phyloP scores from a whole-genome alignment of 2,113 vertebrate genomes.

The Craseonycteris thonglongyai region DNA sequence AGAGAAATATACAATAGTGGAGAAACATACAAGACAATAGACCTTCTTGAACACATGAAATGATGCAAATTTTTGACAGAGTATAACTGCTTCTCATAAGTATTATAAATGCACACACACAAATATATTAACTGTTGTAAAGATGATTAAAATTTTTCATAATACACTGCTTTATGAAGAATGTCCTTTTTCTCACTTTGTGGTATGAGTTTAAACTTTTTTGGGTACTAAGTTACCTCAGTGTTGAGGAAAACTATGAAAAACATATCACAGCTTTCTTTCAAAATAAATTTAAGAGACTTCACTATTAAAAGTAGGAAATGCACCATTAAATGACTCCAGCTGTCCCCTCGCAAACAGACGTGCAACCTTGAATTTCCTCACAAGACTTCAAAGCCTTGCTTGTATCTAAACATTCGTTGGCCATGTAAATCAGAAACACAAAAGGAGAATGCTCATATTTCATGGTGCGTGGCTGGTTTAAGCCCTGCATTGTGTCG shows the following conservation, averaged over 20 bases:
- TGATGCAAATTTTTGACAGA: background rate
- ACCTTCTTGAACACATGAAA: background rate
- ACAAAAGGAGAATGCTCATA: slow-evolving; percentile 79
- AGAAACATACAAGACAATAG: background rate
- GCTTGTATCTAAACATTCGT: slow-evolving; percentile 65
- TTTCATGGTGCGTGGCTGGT: slow-evolving; percentile 81
- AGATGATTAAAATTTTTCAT: background rate
- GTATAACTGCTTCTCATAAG: background rate
- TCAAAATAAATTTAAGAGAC: background rate
- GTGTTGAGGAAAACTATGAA: background rate
- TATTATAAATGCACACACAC: background rate
- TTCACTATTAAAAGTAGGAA: background rate
- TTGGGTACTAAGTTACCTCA: background rate
- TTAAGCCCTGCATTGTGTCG: slow-evolving; percentile 75
- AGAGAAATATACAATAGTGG: background rate
- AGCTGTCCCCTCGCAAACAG: slow-evolving; percentile 7
- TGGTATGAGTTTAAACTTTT: background rate
- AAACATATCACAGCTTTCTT: slow-evolving; percentile 18
- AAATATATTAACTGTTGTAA: background rate
- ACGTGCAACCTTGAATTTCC: slow-evolving; percentile 38
- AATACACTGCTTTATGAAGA: background rate
- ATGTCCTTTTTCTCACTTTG: background rate
- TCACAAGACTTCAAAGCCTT: slow-evolving; percentile 73
- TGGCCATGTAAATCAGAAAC: slow-evolving; percentile 76
- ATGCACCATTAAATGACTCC: background rate